Base-by-base conservation (phyloP, 2,888 invertebrate genomes). In the Antheraea yamamai region DNA sequence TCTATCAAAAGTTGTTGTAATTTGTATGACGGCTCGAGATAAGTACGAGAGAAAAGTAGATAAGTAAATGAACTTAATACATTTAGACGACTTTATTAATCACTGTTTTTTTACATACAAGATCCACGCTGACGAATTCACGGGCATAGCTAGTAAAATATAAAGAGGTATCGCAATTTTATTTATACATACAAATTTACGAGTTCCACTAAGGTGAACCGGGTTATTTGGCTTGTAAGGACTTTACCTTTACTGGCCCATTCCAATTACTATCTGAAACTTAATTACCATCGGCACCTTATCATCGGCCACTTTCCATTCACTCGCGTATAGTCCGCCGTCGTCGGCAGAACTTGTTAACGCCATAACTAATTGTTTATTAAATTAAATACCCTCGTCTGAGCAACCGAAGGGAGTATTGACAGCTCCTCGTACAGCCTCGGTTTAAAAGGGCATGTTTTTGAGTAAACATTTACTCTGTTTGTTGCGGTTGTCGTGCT, bases 351-450 rank as follows among this genome's bases (percentile, higher is more conserved):
- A 73, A 70, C 79, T 83, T 81, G 84, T 82, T 82, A 82, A 78
- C 80, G 81, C 80, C 64, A 75, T 68, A 79, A 81, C 77, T 81
- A 80, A 82, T 83, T 83, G 84, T 82, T 82, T 85, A 83, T 83
- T 81, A 81, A 85, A 83, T 84, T 84, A 84, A 76, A 71, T 77
- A 85, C 86, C 85, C 84, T 85, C 81, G 79, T 84, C 82, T 72
- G 72, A 39, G 77, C 76, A 72, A 77, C 81, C 79, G 76, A 78
- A 79, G 79, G 80, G 75, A 68, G 78, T 79, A 82, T 81, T 80
- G 83, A 82, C 82, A 82, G 80, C 77, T 74, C 70, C 12, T 72
- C 74, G 47, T 47, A 20, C 51, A 75, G 39, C 61, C 7, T 39
- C 39, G 39, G 18, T 39, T 70, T 70, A 39, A 70, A 70, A 70